A percentile compares a stretch with the other conserved stretches of the same genome.
Conservation (phyloP, 2,797 vertebrate species). For the Falco biarmicus region DNA sequence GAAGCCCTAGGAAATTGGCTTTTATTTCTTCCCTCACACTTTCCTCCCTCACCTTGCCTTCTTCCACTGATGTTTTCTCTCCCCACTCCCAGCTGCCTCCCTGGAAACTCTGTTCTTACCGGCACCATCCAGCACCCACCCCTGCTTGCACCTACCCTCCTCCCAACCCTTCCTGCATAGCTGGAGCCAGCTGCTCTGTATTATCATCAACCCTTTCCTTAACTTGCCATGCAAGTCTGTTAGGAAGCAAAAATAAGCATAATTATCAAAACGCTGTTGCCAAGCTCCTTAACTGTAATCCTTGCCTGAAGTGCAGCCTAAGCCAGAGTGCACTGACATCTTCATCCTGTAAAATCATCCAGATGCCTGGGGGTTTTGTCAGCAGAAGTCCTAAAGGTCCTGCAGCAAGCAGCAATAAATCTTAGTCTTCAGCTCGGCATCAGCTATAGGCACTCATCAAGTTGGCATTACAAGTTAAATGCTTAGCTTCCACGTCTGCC, state of each 20-base stretch:
- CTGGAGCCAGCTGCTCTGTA: neutral
- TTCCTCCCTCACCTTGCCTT: neutral
- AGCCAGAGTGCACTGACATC: neutral
- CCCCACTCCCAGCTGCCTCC: neutral
- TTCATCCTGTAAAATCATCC: neutral
- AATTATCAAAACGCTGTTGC: neutral
- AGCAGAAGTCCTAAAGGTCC: neutral
- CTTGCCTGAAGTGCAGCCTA: neutral
- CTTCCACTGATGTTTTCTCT: neutral
- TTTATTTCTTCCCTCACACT: neutral
- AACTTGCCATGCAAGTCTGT: neutral
- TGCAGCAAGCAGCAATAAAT: neutral
- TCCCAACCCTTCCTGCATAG: neutral
- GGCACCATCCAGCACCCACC: neutral
- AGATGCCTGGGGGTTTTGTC: neutral
- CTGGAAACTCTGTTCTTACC: neutral
- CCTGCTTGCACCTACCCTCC: neutral
- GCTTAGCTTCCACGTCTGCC: neutral
- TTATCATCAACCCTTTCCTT: neutral
- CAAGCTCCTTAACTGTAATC: neutral
- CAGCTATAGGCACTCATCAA: neutral
- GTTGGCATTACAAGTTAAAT: neutral
- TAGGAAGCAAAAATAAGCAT: neutral
- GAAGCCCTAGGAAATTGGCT: neutral
- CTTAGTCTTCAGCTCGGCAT: neutral